Evolutionary conservation across 1,140 invertebrate genomes (phyloP), one percentile per base, ranked within the genome.

Genomic region (Saccostrea cuccullata): DNA sequence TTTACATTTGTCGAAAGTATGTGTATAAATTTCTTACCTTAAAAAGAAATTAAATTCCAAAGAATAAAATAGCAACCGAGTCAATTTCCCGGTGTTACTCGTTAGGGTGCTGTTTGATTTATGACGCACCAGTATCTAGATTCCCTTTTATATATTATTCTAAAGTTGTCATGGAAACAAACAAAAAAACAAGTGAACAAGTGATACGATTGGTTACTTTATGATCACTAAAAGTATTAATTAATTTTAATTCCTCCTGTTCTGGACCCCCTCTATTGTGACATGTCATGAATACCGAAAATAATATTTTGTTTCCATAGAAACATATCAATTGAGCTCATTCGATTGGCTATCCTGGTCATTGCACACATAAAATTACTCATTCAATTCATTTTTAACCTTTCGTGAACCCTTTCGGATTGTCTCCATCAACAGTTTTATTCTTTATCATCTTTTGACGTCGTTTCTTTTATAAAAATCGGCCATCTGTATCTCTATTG

Each of bases 11-110:
- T n/a, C 23, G 20, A 11, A 70, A 70, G 9, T 58, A 58, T 58
- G 67, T 70, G 23, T n/a, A 70, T n/a, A 23, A 36, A 70, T 2
- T 23, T 70, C 67, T 70, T 70, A 70, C 67, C 67, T 23, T 70
- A 70, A 11, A 70, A 70, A 70, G 67, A 70, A n/a, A 70, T 70
- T 70, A 70, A 70, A 70, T 70, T 70, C 67, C 67, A 70, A 70
- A 70, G 23, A 23, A 70, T 23, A 70, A 70, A 70, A 70, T 70
- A 70, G n/a, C 67, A 23, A 70, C 2, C 67, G 20, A 70, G n/a
- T 67, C 13, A n/a, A 70, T 70, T 26, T n/a, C n/a, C 67, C 67
- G 0, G 23, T 70, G 67, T 70, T 23, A 70, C 67, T 70, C 20
- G 67, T 70, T 70, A 17, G 13, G n/a, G 20, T 70, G 67, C 67